Conservation (phyloP, 2,797 vertebrate species). For the Myoxocephalus aenaeus region DNA sequence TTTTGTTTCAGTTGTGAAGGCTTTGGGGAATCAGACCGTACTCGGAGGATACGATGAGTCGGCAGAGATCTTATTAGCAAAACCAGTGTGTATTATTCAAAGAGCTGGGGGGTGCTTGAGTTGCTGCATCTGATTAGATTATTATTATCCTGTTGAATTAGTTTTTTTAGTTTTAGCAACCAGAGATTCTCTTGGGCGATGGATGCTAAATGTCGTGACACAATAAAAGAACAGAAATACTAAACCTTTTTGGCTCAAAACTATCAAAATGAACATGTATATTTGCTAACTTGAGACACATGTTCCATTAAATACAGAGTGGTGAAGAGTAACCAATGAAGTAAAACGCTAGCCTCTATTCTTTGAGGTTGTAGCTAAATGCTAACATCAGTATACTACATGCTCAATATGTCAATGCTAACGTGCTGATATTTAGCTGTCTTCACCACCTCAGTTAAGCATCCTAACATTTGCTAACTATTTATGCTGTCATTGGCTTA, state of each 20-base stretch:
- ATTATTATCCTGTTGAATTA: slow-evolving; percentile 50
- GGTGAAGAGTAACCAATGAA: background rate
- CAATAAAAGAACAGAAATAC: background rate
- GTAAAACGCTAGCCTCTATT: background rate
- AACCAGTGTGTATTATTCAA: slow-evolving; percentile 58
- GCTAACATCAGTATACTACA: background rate
- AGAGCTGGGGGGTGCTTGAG: slow-evolving; percentile 35
- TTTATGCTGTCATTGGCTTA: background rate
- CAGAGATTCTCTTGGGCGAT: background rate
- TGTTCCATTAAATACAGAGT: background rate
- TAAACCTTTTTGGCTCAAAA: background rate
- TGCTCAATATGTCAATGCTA: too few relatives aligned
- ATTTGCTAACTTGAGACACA: background rate
- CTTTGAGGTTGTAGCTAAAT: background rate
- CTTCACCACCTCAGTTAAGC: background rate
- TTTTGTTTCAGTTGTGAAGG: slow-evolving; percentile 57
- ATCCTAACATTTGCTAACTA: background rate
- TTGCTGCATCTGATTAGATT: slow-evolving; percentile 60
- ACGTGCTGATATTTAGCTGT: background rate
- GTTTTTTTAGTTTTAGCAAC: slow-evolving; percentile 47
- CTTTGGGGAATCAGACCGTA: slow-evolving; percentile 47
- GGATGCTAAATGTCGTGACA: slow-evolving; percentile 15
- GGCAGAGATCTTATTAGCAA: slow-evolving; percentile 69
- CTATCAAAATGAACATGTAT: background rate
- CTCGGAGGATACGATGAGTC: slow-evolving; percentile 64